Percentiles rank a stretch among this genome's conserved stretches.
These are phyloP conservation scores for Diachrysia chrysitis DNA, from an alignment of 2,888 invertebrate genomes.

Conservation along the genomic window DNA sequence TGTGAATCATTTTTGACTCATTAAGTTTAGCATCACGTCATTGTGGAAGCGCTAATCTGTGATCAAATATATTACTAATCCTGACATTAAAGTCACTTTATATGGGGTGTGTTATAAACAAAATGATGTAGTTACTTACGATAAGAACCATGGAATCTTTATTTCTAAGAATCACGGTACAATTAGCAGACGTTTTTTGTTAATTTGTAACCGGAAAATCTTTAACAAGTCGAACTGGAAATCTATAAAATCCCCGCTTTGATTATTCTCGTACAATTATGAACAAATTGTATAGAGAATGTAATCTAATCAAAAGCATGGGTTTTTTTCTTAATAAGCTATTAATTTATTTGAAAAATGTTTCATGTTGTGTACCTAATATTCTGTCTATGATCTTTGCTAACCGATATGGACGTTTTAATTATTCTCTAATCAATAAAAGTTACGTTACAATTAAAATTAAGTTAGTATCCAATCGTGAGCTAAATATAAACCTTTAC, in stretches of 20 bases:
- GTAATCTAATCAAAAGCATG: not conserved
- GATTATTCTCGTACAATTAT: constrained; percentile 1
- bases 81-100: constrained; percentile 18
- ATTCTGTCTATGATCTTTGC: too few species aligned
- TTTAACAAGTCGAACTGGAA: constrained; percentile 4
- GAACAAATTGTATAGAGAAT: not conserved
- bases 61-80: constrained; percentile 24
- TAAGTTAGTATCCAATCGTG: not conserved
- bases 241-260: constrained; percentile 1
- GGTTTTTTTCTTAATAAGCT: not conserved
- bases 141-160: not conserved
- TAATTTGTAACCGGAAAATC: not conserved
- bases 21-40: constrained; percentile 30
- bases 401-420: too few species aligned
- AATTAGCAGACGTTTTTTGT: not conserved
- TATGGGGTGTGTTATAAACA: constrained; percentile 9
- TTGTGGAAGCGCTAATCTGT: constrained; percentile 29
- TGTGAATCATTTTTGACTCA: constrained; percentile 42
- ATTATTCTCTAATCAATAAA: too few species aligned
- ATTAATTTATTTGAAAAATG: too few species aligned
- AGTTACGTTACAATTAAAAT: too few species aligned
- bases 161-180: not conserved
- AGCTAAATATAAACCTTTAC: too few species aligned
- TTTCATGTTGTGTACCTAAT: too few species aligned
- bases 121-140: not conserved